Base-by-base conservation (phyloP, 2,113 vertebrate species). In the Catharus bicknelli region DNA sequence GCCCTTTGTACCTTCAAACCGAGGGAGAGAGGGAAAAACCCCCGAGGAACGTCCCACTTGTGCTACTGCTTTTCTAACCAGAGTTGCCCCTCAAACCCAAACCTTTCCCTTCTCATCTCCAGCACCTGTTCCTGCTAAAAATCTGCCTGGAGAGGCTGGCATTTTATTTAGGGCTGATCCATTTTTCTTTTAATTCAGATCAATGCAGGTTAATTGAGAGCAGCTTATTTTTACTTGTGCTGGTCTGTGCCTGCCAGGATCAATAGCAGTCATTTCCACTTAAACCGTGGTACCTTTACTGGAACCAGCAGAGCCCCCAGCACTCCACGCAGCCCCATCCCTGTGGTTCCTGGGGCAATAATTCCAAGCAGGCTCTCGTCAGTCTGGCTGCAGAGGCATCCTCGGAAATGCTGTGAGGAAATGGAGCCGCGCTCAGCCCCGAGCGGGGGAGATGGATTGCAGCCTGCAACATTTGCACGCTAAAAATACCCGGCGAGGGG, bases 231-330 rank as follows among this genome's bases (percentile, higher is more conserved):
- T 97, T 96, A 96, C 95, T 96, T 95, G 83, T 95, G 88, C 91
- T 95, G 94, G 64, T 40, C 67, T 80, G 67, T 89, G 92, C 91
- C 90, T 95, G 94, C 95, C 95, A 95, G 54, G 95, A 97, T 97
- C 97, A 72, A 97, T 97, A 96, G 51, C 94, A 95, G 96, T 96
- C 95, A 94, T 95, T 97, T 97, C 95, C 94, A 97, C 97, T 95
- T 96, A 96, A 96, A 97, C 93, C 62, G 36, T 74, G 84, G 86
- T 81, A 69, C 93, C 94, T 97, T 97, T 97, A 95, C 97, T 96
- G 96, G 95, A 97, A 97, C 86, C 69, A 88, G 73, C 86, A 26
- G 58, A 50, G 70, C 76, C 32, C 84, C 90, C 86, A 45, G 83
- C 83, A 34, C 93, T 68, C 47, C 64, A 2, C 13, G 3, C 88